These are phyloP conservation scores for Drosophila emarginata DNA, from an alignment of 2,888 invertebrate genomes.

Conservation along the genomic window DNA sequence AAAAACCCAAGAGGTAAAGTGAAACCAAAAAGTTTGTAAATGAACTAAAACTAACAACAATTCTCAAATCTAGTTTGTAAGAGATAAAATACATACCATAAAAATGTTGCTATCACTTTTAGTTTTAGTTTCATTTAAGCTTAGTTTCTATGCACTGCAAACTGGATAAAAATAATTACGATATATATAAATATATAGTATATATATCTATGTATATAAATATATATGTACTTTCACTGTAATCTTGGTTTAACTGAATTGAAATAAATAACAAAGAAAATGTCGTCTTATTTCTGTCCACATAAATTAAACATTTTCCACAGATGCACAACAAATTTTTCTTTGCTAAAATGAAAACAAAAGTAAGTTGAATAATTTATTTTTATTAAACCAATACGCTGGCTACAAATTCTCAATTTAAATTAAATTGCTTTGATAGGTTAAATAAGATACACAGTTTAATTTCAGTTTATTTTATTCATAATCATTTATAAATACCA, in stretches of 20 bases:
- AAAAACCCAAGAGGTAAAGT: not conserved
- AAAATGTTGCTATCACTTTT: slow-evolving; percentile 27
- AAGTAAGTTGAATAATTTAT: too few relatives aligned
- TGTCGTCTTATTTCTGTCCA: slow-evolving; percentile 60
- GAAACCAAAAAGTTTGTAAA: slow-evolving; percentile 33
- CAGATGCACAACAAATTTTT: too few relatives aligned
- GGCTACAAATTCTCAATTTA: too few relatives aligned
- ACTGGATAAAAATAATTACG: slow-evolving; percentile 48
- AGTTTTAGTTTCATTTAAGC: slow-evolving; percentile 39
- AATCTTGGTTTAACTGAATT: slow-evolving; percentile 54
- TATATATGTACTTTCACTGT: slow-evolving; percentile 27
- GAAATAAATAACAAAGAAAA: slow-evolving; percentile 65
- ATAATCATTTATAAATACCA: too few relatives aligned
- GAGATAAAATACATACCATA: slow-evolving; percentile 4
- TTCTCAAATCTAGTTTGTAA: slow-evolving; percentile 5
- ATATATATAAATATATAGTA: slow-evolving; percentile 35
- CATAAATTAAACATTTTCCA: not conserved
- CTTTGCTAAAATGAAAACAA: too few relatives aligned
- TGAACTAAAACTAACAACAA: slow-evolving; percentile 24
- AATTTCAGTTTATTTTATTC: too few relatives aligned
- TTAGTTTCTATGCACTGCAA: slow-evolving; percentile 65
- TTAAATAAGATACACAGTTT: too few relatives aligned
- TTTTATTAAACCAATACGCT: too few relatives aligned
- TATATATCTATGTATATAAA: slow-evolving; percentile 9
- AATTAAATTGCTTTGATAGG: too few relatives aligned